Evolutionary conservation across 2,113 vertebrate species (phyloP).

Genomic region (Pelecanus crispus): DNA sequence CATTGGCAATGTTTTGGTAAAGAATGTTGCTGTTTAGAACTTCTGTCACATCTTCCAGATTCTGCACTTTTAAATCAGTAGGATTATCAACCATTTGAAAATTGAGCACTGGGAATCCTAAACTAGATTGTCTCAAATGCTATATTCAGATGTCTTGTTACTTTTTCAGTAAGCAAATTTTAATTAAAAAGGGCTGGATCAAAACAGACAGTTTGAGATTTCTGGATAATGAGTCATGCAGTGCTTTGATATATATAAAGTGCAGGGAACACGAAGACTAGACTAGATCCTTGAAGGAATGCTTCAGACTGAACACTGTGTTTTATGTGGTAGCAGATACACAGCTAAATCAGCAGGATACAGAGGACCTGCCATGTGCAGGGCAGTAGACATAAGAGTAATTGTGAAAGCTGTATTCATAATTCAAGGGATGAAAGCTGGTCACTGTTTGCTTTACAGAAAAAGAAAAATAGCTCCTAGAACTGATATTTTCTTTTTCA

Average conservation of each 20-base stretch:
- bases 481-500: not conserved
- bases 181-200: not conserved
- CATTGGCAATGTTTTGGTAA: fast-evolving
- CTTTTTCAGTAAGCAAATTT: not conserved
- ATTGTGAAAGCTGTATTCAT: not conserved
- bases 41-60: not conserved
- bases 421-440: not conserved
- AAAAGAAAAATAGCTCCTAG: not conserved
- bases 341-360: not conserved
- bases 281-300: not conserved
- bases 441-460: not conserved
- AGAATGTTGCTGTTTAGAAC: not conserved
- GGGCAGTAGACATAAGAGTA: not conserved
- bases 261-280: not conserved
- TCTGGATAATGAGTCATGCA: not conserved
- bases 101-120: not conserved
- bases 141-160: not conserved
- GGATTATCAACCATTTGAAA: not conserved
- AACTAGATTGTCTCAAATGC: not conserved
- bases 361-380: not conserved
- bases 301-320: not conserved
- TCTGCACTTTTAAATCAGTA: not conserved
- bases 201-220: not conserved
- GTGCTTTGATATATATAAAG: not conserved
- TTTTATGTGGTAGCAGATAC: not conserved